These are phyloP conservation scores for Leptopilina myrica DNA, from an alignment of 2,888 invertebrate species.

Conservation along the genomic window DNA sequence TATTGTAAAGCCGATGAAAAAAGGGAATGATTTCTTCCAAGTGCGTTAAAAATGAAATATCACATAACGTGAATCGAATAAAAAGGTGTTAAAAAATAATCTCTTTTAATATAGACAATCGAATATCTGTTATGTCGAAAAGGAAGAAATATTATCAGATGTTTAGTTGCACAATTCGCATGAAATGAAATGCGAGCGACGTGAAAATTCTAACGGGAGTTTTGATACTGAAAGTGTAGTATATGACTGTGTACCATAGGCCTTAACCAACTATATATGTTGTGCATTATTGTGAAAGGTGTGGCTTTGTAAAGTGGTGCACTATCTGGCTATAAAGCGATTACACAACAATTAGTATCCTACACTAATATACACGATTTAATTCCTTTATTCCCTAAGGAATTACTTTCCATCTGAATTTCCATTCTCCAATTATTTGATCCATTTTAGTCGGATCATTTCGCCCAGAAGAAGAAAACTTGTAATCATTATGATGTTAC, in stretches of 20 bases:
- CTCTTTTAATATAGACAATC: constrained; percentile 17
- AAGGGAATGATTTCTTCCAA: too few species aligned
- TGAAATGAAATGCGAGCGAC: constrained; percentile 38
- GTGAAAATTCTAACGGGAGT: constrained; percentile 38
- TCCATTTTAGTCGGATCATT: background rate
- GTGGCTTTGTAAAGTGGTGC: constrained; percentile 54
- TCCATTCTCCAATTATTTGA: constrained; percentile 1
- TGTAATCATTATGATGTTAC: too few species aligned
- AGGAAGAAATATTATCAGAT: constrained; percentile 36
- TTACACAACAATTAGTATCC: constrained; percentile 58
- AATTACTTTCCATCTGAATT: constrained; percentile 13
- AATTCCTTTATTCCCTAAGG: constrained; percentile 21
- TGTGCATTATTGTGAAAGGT: constrained; percentile 57
- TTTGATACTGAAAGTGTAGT: constrained; percentile 30
- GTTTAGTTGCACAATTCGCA: constrained; percentile 36
- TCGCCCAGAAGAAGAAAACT: too few species aligned
- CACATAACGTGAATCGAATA: constrained; percentile 16
- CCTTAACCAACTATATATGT: constrained; percentile 28
- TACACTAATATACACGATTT: constrained; percentile 18
- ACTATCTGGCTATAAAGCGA: constrained; percentile 53
- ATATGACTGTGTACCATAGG: constrained; percentile 24
- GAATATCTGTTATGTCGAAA: constrained; percentile 26
- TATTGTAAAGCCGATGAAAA: too few species aligned
- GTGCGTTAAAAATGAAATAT: background rate
- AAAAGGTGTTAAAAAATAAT: constrained; percentile 26